phyloP scores from a whole-genome alignment of 2,888 invertebrate genomes.

The Dynastes grantii region DNA sequence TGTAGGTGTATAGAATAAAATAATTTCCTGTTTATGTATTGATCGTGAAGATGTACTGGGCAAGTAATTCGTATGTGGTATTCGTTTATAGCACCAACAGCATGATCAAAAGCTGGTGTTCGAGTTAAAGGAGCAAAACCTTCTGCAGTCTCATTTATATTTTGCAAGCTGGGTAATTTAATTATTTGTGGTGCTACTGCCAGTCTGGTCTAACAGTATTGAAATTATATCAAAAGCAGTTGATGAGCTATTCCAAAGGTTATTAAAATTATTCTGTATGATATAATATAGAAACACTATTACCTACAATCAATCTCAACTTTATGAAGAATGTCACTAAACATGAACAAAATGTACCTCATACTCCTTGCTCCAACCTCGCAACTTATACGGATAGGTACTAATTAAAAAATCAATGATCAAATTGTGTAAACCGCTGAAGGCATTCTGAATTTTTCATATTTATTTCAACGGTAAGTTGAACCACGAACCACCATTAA shows the following conservation, averaged over 20 bases:
- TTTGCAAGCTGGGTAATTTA: background rate
- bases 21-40: constrained; percentile 2
- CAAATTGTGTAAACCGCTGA: too few species aligned
- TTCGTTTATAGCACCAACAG: background rate
- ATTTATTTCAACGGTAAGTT: too few species aligned
- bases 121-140: background rate
- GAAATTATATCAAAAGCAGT: background rate
- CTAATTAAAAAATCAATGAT: background rate
- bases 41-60: background rate
- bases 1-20: background rate
- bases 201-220: background rate
- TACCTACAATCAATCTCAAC: background rate
- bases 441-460: too few species aligned
- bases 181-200: background rate
- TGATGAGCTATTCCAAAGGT: background rate
- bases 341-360: background rate
- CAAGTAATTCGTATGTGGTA: background rate
- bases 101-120: background rate
- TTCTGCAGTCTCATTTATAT: constrained; percentile 1
- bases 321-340: background rate
- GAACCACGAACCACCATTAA: background rate
- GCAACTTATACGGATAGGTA: background rate
- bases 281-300: background rate
- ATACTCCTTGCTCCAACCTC: background rate
- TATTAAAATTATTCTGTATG: background rate